phyloP scores from a whole-genome alignment of 1,140 invertebrate species.

The Microplitis mediator region DNA sequence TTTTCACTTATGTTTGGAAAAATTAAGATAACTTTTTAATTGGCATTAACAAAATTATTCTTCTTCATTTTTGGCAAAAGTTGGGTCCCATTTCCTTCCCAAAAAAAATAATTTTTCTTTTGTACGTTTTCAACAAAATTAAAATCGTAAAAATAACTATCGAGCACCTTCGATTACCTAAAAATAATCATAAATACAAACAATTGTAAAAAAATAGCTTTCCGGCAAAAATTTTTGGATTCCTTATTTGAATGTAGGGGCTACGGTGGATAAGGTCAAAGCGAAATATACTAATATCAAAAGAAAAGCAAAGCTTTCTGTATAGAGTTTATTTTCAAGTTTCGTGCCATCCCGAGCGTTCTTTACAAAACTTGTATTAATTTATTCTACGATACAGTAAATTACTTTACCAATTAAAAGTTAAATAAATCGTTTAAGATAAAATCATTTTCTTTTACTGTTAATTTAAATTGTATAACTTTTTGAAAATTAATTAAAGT shows the following conservation, averaged over 20 bases:
- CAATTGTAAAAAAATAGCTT: too few species aligned
- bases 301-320: slow-evolving; percentile 2
- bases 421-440: slow-evolving; percentile 1
- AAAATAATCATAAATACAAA: too few species aligned
- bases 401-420: slow-evolving; percentile 23
- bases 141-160: too few species aligned
- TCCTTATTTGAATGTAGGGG: not conserved
- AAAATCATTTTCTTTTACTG: not conserved
- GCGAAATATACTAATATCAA: slow-evolving; percentile 21
- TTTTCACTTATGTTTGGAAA: too few species aligned
- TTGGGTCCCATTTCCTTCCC: too few species aligned
- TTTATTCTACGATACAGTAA: slow-evolving; percentile 10
- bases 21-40: too few species aligned
- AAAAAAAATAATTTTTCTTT: too few species aligned
- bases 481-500: not conserved
- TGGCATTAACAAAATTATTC: too few species aligned
- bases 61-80: too few species aligned
- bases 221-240: too few species aligned
- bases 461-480: not conserved
- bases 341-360: slow-evolving; percentile 11
- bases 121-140: too few species aligned
- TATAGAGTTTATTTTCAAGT: not conserved
- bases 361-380: not conserved
- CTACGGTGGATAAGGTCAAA: not conserved
- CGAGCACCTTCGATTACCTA: too few species aligned